Base-by-base conservation (phyloP, 1,140 invertebrate species). In the Stratiolaelaps scimitus region DNA sequence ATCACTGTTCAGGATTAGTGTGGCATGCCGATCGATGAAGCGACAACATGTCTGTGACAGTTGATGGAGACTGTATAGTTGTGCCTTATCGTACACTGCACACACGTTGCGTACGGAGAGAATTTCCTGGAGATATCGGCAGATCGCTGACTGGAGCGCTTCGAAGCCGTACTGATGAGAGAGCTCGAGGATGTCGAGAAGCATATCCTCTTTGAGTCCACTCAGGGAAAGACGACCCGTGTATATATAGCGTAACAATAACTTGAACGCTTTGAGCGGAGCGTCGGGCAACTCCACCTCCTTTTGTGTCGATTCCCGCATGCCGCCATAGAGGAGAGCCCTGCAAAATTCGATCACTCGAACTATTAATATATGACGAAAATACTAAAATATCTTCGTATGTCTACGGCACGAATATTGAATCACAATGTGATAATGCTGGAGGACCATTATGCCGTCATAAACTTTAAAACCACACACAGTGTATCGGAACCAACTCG, bases 161-260 rank as follows among this genome's bases (percentile, higher is more conserved):
- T 83, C 81, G 79, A 97, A 95, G 43, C 91, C 91, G 80, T 94
- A 98, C 71, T 93, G 86, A 80, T 98, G 90, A 28, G 90, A 87
- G 72, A 98, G 80, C 30, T 83, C 88, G 64, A 94, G 76, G 48
- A 89, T 86, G 73, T 94, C 90, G 66, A 93, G 78, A 43, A 93
- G 81, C 44, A 85, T 81, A 69, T 92, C 89, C 74, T 92, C 88
- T 72, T 86, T 86, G 68, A 92, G 78, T 69, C 85, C 82, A 17
- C 83, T 82, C 30, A 97, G 78, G 60, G 85, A 85, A 80, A 97
- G 85, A 69, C 84, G 84, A 43, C 89, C 88, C 67, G 89, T 92
- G 75, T 98, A 98, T 60, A 98, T 91, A 77, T 98, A 98, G 72
- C 88, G 85, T 0, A 98, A 78, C 0, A 98, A 78, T 60, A 83